phyloP scores from a whole-genome alignment of 2,888 invertebrate genomes.

The Desoria tigrina region DNA sequence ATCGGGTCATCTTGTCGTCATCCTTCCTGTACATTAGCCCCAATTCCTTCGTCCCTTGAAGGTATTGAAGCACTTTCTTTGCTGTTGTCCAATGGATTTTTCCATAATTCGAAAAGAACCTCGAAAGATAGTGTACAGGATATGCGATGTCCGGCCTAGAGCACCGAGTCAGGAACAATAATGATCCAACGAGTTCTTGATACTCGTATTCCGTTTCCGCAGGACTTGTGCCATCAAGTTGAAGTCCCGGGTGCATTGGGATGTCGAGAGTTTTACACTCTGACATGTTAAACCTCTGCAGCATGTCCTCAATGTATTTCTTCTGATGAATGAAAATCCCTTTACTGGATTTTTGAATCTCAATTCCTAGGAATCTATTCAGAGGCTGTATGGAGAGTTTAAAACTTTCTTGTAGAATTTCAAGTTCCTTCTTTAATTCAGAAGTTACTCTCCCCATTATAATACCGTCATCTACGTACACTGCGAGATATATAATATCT shows the following conservation, averaged over 20 bases:
- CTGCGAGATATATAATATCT: slow-evolving; percentile 22
- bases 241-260: slow-evolving; percentile 27
- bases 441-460: slow-evolving; percentile 4
- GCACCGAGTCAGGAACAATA: slow-evolving; percentile 43
- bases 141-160: slow-evolving; percentile 51
- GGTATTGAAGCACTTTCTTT: no score
- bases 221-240: background rate
- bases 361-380: slow-evolving; percentile 30
- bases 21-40: background rate
- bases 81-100: slow-evolving; percentile 1
- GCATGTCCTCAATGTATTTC: slow-evolving; percentile 17
- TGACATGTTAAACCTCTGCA: slow-evolving; percentile 27
- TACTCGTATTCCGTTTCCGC: no score
- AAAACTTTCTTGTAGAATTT: slow-evolving; percentile 13
- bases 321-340: slow-evolving; percentile 27
- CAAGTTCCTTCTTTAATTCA: slow-evolving; percentile 6
- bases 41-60: no score
- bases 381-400: slow-evolving; percentile 9
- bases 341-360: no score
- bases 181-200: slow-evolving; percentile 44
- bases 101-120: slow-evolving; percentile 12
- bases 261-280: slow-evolving; percentile 21
- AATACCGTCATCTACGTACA: slow-evolving; percentile 50
- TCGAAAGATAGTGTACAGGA: no score
- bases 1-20: no score